These are phyloP conservation scores for Barnardius zonarius DNA, from an alignment of 2,113 vertebrate genomes.

Conservation along the genomic window DNA sequence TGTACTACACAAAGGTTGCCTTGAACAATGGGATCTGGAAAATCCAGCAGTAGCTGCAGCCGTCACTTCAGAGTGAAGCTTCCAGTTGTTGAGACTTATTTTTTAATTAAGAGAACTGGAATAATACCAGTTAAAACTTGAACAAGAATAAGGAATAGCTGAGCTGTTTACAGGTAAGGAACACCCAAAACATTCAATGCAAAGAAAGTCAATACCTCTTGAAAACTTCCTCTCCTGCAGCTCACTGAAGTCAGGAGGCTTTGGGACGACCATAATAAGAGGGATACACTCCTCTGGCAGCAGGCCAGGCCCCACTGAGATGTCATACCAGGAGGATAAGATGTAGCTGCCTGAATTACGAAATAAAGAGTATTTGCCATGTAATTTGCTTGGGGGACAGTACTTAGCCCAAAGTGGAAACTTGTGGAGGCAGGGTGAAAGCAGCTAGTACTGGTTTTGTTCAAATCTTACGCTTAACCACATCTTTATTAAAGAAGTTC, in stretches of 20 bases:
- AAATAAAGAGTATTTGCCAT: not conserved
- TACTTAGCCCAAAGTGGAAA: not conserved
- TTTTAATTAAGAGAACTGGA: not conserved
- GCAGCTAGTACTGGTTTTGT: not conserved
- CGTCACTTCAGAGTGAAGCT: not conserved
- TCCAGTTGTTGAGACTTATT: not conserved
- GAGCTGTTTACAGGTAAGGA: not conserved
- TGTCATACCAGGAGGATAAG: no score
- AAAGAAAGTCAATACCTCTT: fast-evolving
- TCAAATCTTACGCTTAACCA: not conserved
- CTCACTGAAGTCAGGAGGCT: not conserved
- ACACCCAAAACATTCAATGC: not conserved
- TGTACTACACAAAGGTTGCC: not conserved
- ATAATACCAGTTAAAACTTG: not conserved
- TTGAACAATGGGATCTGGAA: not conserved
- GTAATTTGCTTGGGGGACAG: not conserved
- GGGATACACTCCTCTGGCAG: not conserved
- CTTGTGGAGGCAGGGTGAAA: not conserved
- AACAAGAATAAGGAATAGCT: not conserved
- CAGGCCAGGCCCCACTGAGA: not conserved
- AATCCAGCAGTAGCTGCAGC: not conserved
- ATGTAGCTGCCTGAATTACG: not conserved
- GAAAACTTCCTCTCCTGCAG: not conserved
- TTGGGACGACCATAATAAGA: not conserved
- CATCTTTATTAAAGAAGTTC: no score